Evolutionary conservation across 37 sponge, comb jelly and placozoan species (phyloP), one percentile per base, ranked within the genome.

Genomic region (Halichondria panicea): DNA sequence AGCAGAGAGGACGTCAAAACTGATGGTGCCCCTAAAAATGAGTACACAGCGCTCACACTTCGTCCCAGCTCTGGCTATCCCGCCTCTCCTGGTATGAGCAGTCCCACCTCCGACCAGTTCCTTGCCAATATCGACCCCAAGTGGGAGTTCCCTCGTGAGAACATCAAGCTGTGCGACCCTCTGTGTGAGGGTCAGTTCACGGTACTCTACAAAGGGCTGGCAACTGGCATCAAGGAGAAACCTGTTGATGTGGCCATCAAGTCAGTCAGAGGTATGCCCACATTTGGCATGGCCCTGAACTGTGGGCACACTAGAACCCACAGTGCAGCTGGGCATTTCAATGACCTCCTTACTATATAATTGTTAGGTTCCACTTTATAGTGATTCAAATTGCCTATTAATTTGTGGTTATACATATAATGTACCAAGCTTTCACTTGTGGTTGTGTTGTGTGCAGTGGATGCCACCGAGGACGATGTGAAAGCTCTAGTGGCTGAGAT

Each of bases 401-500:
- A n/a, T n/a, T n/a, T n/a, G n/a, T n/a, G n/a, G n/a, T n/a, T n/a
- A n/a, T n/a, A n/a, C n/a, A n/a, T n/a, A n/a, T 18, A 18, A 48
- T 48, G 52, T 15, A 11, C 15, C 52, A 48, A 15, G 11, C 13
- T 48, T 18, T 15, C 52, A 48, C 52, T 15, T 18, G 11, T n/a
- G n/a, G n/a, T n/a, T n/a, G n/a, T 53, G 27, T 30, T 61, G 43
- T 77, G 0, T 57, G 24, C 22, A 83, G 84, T 76, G 3, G 66
- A 65, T 27, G 86, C 72, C 34, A 73, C 66, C 5, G 86, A 86
- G 15, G 86, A 86, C 2, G 79, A 86, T 60, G n/a, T 79, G 67
- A 78, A 65, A 44, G 60, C 73, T 3, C 61, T 86, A 21, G 4
- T 73, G 4, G 61, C 37, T 55, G 88, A 91, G 28, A 91, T 91